A percentile compares a stretch with the other conserved stretches of the same genome.
Evolutionary conservation across 2,888 invertebrate species (phyloP).

Genomic region (Sericinus montela): DNA sequence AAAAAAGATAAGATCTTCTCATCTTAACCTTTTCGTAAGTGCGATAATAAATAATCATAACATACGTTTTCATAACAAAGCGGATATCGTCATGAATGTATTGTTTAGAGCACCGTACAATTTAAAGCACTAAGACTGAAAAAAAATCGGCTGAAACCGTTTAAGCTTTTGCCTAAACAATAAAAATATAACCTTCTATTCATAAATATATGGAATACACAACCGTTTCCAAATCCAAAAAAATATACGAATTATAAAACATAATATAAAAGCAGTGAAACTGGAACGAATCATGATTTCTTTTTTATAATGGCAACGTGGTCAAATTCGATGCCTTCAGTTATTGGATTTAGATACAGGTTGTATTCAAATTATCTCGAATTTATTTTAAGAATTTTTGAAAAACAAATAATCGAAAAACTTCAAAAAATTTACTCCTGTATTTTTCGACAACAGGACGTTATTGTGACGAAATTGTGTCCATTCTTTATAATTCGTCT

Average conservation of each 20-base stretch:
- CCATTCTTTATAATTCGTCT: constrained; percentile 44
- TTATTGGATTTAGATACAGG: constrained; percentile 19
- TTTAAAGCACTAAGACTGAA: constrained; percentile 77
- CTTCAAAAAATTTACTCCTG: constrained; percentile 12
- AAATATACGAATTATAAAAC: constrained; percentile 21
- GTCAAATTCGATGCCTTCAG: constrained; percentile 20
- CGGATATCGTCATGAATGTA: constrained; percentile 48
- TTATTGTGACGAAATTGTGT: constrained; percentile 32
- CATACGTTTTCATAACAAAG: constrained; percentile 24
- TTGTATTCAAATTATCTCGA: constrained; percentile 23
- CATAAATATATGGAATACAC: constrained; percentile 25
- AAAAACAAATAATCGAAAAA: constrained; percentile 21
- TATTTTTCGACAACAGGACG: constrained; percentile 23
- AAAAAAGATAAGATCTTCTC: not conserved
- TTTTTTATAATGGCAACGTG: constrained; percentile 22
- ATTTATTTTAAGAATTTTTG: constrained; percentile 30
- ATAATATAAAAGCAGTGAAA: constrained; percentile 20
- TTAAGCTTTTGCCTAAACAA: constrained; percentile 46
- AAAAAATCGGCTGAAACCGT: constrained; percentile 53
- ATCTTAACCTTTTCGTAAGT: no score
- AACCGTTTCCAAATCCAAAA: constrained; percentile 22
- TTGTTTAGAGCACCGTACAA: constrained; percentile 44
- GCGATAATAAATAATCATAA: constrained; percentile 22
- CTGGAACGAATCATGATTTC: not conserved
- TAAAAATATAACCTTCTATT: constrained; percentile 35